Percentiles rank a stretch among this genome's conserved stretches.
Evolutionary conservation across 2,888 invertebrate species (phyloP).

Genomic region (Bombylius major): DNA sequence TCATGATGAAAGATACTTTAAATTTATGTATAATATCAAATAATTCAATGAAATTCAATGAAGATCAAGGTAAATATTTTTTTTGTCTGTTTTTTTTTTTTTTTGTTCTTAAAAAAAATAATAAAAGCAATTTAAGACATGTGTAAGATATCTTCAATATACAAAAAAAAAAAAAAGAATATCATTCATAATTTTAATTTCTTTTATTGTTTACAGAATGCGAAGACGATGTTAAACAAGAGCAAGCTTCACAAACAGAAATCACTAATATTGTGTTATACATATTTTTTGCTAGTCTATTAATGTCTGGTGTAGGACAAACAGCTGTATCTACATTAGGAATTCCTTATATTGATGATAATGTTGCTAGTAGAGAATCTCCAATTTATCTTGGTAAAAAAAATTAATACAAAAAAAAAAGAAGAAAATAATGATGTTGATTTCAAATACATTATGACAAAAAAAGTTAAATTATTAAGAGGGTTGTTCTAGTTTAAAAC

Average conservation of each 20-base stretch:
- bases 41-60: constrained; percentile 5
- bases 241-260: constrained; percentile 57
- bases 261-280: constrained; percentile 71
- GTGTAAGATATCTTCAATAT: not conserved
- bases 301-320: constrained; percentile 84
- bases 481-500: no score
- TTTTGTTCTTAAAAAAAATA: no score
- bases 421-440: no score
- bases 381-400: constrained; percentile 69
- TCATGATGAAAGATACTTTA: constrained; percentile 11
- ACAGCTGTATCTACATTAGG: constrained; percentile 86
- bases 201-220: constrained; percentile 31
- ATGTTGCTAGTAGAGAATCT: constrained; percentile 82
- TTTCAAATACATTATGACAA: no score
- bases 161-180: no score
- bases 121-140: no score
- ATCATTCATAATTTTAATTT: not conserved
- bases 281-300: constrained; percentile 76
- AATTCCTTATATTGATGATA: constrained; percentile 88
- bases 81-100: no score
- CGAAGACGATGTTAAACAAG: constrained; percentile 47
- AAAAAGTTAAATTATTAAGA: no score
- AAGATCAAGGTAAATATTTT: constrained; percentile 6
- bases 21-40: constrained; percentile 31
- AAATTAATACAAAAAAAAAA: no score